phyloP scores from a whole-genome alignment of 2,888 invertebrate species.

The Cryptocheilus praepositus region DNA sequence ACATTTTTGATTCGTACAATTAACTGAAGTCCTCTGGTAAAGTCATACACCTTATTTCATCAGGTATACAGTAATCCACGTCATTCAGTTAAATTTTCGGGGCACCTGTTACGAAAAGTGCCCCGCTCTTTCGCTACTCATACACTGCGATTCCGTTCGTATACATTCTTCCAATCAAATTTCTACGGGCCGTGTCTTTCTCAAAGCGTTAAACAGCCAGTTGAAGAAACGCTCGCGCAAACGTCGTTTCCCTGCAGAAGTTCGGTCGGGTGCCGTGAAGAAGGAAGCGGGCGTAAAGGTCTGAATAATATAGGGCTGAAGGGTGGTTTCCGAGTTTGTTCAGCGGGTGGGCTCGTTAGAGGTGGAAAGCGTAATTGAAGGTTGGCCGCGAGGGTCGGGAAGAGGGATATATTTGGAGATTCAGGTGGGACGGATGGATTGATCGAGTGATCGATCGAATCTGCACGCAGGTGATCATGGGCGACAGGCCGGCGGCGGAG shows the following conservation, averaged over 20 bases:
- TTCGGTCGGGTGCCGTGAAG: neutral
- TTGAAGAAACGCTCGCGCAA: neutral
- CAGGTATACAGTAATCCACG: no score
- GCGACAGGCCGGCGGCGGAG: slow-evolving; percentile 94
- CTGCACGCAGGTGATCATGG: slow-evolving; percentile 93
- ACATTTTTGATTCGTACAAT: no score
- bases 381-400: neutral
- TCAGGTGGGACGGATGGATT: slow-evolving; percentile 24
- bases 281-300: neutral
- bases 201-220: neutral
- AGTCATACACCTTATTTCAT: no score
- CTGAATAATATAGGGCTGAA: neutral
- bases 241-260: neutral
- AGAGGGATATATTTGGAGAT: neutral
- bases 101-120: no score
- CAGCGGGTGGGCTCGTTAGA: neutral
- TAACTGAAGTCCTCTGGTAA: no score
- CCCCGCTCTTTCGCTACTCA: no score
- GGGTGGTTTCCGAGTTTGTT: neutral
- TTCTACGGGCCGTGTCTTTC: no score
- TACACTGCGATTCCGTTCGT: no score
- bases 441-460: slow-evolving; percentile 45
- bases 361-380: neutral
- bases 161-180: no score
- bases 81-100: no score